phyloP scores from a whole-genome alignment of 2,113 vertebrate species.

The Eleginops maclovinus region DNA sequence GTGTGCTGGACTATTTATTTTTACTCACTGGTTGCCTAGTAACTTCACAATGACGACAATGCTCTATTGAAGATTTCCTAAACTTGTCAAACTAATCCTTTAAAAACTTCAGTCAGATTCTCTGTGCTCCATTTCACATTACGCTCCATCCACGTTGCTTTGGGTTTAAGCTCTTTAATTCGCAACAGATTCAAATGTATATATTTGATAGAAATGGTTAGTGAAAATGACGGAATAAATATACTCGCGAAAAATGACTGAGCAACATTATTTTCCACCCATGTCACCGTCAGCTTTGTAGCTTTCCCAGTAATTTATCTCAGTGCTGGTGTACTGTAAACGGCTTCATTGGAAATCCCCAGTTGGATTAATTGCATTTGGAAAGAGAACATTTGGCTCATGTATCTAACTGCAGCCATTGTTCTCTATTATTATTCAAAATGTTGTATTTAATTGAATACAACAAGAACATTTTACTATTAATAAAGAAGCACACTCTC shows the following conservation, averaged over 20 bases:
- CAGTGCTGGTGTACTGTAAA: slow-evolving; percentile 1
- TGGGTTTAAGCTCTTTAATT: background rate
- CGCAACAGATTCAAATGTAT: background rate
- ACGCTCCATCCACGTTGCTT: background rate
- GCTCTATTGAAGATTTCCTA: no score
- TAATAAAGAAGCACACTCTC: background rate
- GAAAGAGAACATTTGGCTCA: slow-evolving; percentile 37
- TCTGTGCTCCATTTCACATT: background rate
- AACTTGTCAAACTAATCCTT: background rate
- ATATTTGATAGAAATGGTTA: no score
- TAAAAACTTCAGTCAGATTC: background rate
- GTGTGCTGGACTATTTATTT: background rate
- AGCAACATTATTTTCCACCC: background rate
- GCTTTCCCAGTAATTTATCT: background rate
- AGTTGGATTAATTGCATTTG: slow-evolving; percentile 50
- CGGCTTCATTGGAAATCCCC: slow-evolving; percentile 35
- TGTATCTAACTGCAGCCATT: slow-evolving; percentile 12
- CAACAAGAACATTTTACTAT: slow-evolving; percentile 10
- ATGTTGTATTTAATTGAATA: background rate
- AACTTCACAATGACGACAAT: background rate
- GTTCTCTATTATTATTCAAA: slow-evolving; percentile 15
- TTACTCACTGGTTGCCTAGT: no score
- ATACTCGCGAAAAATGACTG: no score
- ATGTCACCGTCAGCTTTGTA: background rate
- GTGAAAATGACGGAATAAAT: no score